These are phyloP conservation scores for Bactericera cockerelli DNA, from an alignment of 1,140 invertebrate species.

Conservation along the genomic window DNA sequence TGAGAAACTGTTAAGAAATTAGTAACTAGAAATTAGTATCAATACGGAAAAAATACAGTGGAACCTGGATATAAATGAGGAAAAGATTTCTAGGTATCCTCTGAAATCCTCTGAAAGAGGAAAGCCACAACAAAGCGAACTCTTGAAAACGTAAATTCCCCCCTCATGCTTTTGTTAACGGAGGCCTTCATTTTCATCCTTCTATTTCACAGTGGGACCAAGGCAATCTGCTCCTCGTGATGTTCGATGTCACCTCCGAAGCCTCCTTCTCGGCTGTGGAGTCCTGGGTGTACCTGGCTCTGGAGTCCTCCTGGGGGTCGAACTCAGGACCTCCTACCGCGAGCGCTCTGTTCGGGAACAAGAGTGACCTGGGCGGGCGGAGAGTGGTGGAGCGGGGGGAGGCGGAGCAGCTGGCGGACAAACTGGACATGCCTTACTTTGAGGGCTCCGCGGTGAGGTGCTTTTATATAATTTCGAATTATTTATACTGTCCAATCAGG, in stretches of 20 bases:
- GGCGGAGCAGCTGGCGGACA: slow-evolving; percentile 31
- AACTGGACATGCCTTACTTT: slow-evolving; percentile 35
- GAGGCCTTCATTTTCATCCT: too few relatives aligned
- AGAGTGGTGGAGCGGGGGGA: slow-evolving; percentile 30
- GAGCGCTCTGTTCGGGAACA: slow-evolving; percentile 35
- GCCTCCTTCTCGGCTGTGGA: slow-evolving; percentile 19
- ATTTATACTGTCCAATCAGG: too few relatives aligned
- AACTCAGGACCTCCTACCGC: slow-evolving; percentile 13
- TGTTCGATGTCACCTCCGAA: slow-evolving; percentile 23
- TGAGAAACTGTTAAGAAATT: too few relatives aligned
- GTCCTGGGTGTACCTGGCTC: slow-evolving; percentile 19
- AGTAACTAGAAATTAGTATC: too few relatives aligned
- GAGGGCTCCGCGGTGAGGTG: slow-evolving; percentile 40
- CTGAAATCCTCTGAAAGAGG: background rate
- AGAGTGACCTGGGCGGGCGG: slow-evolving; percentile 33
- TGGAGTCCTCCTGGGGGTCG: slow-evolving; percentile 13
- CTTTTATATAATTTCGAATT: too few relatives aligned
- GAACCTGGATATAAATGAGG: too few relatives aligned
- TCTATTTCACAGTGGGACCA: slow-evolving; percentile 24
- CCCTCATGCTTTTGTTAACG: background rate
- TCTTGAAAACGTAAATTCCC: background rate
- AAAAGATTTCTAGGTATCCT: background rate
- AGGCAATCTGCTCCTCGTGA: slow-evolving; percentile 22
- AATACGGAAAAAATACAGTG: background rate
- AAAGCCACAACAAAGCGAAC: too few relatives aligned